Percentiles rank a stretch among this genome's conserved stretches.
Evolutionary conservation across 37 sponge, comb jelly and placozoan species (phyloP).

Genomic region (Agelas oroides): DNA sequence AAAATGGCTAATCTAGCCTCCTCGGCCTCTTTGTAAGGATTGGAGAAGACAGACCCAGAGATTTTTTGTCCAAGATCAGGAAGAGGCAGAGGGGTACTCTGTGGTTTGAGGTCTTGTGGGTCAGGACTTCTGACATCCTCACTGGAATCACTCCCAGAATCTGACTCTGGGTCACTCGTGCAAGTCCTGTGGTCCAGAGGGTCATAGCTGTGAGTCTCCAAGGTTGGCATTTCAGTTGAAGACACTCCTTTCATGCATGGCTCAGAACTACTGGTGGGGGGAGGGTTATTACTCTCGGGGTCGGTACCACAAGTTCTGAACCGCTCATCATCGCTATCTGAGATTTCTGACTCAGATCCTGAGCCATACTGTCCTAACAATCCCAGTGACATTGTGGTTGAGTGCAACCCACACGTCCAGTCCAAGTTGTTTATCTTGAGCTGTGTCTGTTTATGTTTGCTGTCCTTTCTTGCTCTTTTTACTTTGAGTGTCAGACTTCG

Average conservation of each 20-base stretch:
- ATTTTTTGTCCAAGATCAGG: conserved; percentile 32
- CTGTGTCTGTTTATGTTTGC: neutral
- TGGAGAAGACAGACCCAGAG: conserved; percentile 57
- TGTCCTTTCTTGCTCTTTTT: conserved; percentile 6
- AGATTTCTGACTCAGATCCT: conserved; percentile 2
- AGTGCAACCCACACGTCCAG: too few species aligned
- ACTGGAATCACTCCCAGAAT: neutral
- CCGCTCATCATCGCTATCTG: conserved; percentile 8
- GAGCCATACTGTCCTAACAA: conserved; percentile 55
- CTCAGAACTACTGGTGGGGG: too few species aligned
- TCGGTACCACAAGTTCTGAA: neutral
- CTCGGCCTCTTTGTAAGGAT: conserved; percentile 65
- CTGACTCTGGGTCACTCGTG: conserved; percentile 3
- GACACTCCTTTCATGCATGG: too few species aligned
- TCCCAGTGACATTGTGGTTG: conserved; percentile 38
- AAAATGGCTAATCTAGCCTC: conserved; percentile 53
- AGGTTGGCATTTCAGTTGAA: too few species aligned
- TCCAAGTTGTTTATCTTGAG: too few species aligned
- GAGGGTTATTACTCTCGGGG: too few species aligned
- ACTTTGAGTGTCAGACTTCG: neutral
- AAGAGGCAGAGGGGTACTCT: conserved; percentile 34
- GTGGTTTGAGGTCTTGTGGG: neutral
- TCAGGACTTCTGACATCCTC: neutral
- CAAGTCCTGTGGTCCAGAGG: neutral
- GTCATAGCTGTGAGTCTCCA: neutral